Percentiles rank a stretch among this genome's conserved stretches.
Conservation (phyloP, 2,888 invertebrate genomes). For the Parnassius glacialis region DNA sequence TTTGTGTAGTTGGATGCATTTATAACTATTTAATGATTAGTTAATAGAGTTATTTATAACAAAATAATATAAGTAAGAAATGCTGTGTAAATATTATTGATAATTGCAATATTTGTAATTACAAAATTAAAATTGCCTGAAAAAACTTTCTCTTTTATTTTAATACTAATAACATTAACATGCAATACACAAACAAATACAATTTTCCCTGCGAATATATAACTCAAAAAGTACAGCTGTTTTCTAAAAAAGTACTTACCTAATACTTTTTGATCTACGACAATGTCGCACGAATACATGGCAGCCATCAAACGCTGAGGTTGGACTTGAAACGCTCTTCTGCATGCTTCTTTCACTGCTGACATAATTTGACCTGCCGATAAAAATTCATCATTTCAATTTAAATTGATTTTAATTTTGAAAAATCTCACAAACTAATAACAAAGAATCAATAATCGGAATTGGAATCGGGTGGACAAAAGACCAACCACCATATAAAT, state of each 20-base stretch:
- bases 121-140: constrained; percentile 55
- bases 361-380: constrained; percentile 92
- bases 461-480: too few species aligned
- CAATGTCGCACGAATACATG: constrained; percentile 92
- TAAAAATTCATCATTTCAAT: background rate
- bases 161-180: background rate
- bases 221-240: background rate
- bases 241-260: constrained; percentile 81
- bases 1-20: constrained; percentile 69
- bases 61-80: constrained; percentile 59
- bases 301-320: constrained; percentile 96
- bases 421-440: too few species aligned
- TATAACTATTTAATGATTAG: constrained; percentile 53
- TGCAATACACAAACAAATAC: background rate
- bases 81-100: constrained; percentile 71
- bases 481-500: too few species aligned
- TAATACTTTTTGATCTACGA: constrained; percentile 92
- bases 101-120: constrained; percentile 76
- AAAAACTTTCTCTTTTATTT: constrained; percentile 29
- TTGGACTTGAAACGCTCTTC: constrained; percentile 92
- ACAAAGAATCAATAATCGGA: too few species aligned
- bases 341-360: constrained; percentile 93
- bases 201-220: background rate
- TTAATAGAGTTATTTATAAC: constrained; percentile 62
- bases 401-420: too few species aligned